Conservation (phyloP, 2,888 invertebrate species). For the Drosophila mulleri region DNA sequence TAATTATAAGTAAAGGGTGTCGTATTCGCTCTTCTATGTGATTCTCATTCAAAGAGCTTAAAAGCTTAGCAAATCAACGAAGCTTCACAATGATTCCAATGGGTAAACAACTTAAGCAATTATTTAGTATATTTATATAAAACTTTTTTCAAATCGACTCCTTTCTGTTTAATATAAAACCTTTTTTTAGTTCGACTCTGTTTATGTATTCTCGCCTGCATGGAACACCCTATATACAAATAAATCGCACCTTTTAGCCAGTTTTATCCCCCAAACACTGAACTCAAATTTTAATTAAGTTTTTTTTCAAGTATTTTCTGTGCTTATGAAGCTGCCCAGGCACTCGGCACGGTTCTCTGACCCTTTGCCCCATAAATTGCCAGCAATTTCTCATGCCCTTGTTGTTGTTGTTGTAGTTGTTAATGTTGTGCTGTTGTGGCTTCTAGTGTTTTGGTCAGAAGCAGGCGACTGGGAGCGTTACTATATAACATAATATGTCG, state of each 20-base stretch:
- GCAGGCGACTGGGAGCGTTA: slow-evolving; percentile 27
- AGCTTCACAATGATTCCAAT: background rate
- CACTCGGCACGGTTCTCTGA: slow-evolving; percentile 42
- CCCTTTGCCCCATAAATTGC: slow-evolving; percentile 56
- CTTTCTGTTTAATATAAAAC: no score
- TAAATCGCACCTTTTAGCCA: slow-evolving; percentile 29
- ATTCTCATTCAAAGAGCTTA: background rate
- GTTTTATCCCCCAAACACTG: slow-evolving; percentile 48
- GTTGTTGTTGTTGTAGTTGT: slow-evolving; percentile 21
- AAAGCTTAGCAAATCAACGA: no score
- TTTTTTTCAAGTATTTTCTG: slow-evolving; percentile 64
- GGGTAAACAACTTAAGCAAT: no score
- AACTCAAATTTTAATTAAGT: slow-evolving; percentile 74
- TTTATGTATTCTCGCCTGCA: background rate
- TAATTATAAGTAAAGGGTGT: slow-evolving; percentile 19
- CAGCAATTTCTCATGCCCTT: slow-evolving; percentile 44
- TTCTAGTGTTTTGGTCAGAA: slow-evolving; percentile 30
- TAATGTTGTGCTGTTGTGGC: slow-evolving; percentile 17
- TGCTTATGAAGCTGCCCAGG: slow-evolving; percentile 53
- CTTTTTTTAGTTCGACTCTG: no score
- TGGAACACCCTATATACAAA: slow-evolving; percentile 38
- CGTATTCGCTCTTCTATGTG: background rate
- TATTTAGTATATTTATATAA: background rate
- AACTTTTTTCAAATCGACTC: no score
- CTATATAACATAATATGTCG: slow-evolving; percentile 61